phyloP scores from a whole-genome alignment of 2,113 vertebrate genomes.

The Chionodraco myersi region DNA sequence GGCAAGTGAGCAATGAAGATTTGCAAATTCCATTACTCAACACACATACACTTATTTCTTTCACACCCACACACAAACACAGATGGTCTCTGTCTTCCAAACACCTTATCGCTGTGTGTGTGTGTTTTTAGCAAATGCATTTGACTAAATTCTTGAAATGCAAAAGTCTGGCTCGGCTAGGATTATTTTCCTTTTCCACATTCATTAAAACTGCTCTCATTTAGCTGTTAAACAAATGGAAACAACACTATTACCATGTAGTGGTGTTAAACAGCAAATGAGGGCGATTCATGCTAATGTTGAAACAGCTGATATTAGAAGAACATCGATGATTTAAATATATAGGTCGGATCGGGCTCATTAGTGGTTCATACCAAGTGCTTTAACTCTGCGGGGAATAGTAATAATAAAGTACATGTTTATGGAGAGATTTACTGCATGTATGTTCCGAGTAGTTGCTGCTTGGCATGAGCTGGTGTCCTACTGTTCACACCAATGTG shows the following conservation, averaged over 20 bases:
- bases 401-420: conserved; percentile 65
- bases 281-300: conserved; percentile 57
- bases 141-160: conserved; percentile 15
- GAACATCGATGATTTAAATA: conserved; percentile 62
- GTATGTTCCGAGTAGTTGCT: conserved; percentile 28
- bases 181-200: conserved; percentile 23
- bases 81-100: conserved; percentile 26
- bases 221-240: conserved; percentile 44
- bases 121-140: conserved; percentile 1
- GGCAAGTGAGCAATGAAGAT: conserved; percentile 38
- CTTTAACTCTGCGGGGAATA: conserved; percentile 60
- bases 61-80: no score
- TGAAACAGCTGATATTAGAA: conserved; percentile 36
- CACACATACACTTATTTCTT: no score
- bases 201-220: conserved; percentile 18
- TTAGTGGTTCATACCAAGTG: conserved; percentile 68
- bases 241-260: conserved; percentile 5
- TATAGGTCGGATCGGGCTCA: conserved; percentile 73
- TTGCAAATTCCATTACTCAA: conserved; percentile 11
- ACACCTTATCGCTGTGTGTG: conserved; percentile 3
- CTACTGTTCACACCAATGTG: conserved; percentile 59
- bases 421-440: conserved; percentile 62
- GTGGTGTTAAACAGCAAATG: conserved; percentile 36
- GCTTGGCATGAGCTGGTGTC: conserved; percentile 46
- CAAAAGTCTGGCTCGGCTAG: neutral